A percentile compares a stretch with the other conserved stretches of the same genome.
phyloP scores from a whole-genome alignment of 2,797 vertebrate genomes.

The Muscicapa comitata region DNA sequence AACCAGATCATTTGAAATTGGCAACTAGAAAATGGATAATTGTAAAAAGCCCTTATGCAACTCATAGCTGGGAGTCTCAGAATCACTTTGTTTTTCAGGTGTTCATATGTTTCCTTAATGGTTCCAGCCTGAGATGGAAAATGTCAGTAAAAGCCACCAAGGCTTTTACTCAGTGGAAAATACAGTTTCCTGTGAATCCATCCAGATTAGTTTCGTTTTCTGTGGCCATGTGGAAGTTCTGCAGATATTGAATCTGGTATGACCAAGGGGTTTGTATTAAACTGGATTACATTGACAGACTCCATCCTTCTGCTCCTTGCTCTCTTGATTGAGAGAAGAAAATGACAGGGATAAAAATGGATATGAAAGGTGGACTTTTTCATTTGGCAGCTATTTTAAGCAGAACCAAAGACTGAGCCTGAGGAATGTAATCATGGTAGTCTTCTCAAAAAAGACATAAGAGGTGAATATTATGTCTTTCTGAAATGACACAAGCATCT shows the following conservation, averaged over 20 bases:
- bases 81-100: slow-evolving; percentile 1
- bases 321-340: background rate
- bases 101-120: background rate
- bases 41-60: background rate
- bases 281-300: background rate
- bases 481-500: background rate
- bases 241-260: background rate
- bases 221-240: background rate
- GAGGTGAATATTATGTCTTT: background rate
- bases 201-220: background rate
- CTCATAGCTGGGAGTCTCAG: background rate
- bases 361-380: background rate
- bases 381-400: background rate
- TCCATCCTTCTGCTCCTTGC: background rate
- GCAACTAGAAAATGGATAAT: background rate
- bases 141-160: background rate
- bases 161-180: background rate
- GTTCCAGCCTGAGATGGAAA: background rate
- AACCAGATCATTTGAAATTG: background rate
- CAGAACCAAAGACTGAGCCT: background rate
- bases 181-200: background rate
- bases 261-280: background rate
- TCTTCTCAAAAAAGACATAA: background rate
- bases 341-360: background rate
- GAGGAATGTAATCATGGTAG: background rate